Evolutionary conservation across 1,140 invertebrate genomes (phyloP), one percentile per base, ranked within the genome.

Genomic region (Drusus annulatus): DNA sequence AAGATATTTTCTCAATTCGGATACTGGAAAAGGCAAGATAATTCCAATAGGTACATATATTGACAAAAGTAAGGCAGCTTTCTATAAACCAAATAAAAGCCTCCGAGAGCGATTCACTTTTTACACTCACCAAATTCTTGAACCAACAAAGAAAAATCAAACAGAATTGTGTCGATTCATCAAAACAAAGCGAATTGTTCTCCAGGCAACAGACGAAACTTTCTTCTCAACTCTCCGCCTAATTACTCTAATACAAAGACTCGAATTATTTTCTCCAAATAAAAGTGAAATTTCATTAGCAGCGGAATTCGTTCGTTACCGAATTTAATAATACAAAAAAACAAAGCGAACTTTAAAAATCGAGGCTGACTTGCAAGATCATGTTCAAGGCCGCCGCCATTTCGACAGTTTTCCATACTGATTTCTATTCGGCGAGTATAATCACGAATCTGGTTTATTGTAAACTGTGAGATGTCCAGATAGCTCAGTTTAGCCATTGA

Each of bases 241-340:
- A 63, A 63, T 63, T 63, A 45, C 36, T 31, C 16, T 17, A 17
- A 16, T 69, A 69, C 36, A n/a, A 50, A 69, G 65, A 69, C 19
- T 2, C 6, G 65, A 69, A 50, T 50, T 50, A 69, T 69, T 63
- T 69, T 69, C 65, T 50, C 16, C 25, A 7, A 17, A 45, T 45
- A 69, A 69, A 69, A 69, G 65, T 69, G 65, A 69, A 69, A 69
- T 69, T 69, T 50, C 17, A 19, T 69, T 69, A 51, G 25, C 21
- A 13, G 36, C 7, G 17, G 62, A 63, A 63, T 23, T 63, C 25
- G 60, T 15, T 63, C 60, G 65, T n/a, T 69, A 69, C 65, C 65
- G 36, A 69, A 65, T 65, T 65, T 31, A 28, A 16, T n/a, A 21
- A 63, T 31, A 60, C n/a, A 13, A 65, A 60, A 13, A 60, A 60